Evolutionary conservation across 2,113 vertebrate genomes (phyloP), one percentile per base, ranked within the genome.

Genomic region (Myrmecophaga tridactyla): DNA sequence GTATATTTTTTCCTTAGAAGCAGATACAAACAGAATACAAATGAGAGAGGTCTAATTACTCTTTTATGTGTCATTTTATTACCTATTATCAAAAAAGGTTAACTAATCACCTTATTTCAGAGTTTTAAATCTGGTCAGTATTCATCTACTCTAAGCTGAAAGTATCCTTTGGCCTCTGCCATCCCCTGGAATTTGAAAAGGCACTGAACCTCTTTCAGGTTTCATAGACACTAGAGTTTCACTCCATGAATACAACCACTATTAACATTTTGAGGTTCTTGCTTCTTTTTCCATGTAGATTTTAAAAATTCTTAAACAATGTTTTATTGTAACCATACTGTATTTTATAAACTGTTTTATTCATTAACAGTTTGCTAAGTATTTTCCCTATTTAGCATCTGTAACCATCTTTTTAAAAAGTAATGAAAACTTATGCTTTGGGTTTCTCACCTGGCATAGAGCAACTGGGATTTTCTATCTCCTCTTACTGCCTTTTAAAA

Each of bases 1-100:
- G 98, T 98, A 98, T 96, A 98, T 98, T 96, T 97, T 98, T 98
- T 99, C 99, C 99, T 99, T 97, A 86, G 96, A 96, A 98, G 96
- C 95, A 97, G 92, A 98, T 94, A 92, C 84, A 97, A 93, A 97
- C 88, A 97, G 94, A 53, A 65, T 17, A 90, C 34, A 89, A 75
- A 83, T 96, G 96, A 98, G 95, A 86, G 76, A 48, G 62, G 84
- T 75, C 81, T 62, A 81, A 94, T 0, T 88, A 94, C 56, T 72
- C 53, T 90, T 87, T 92, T 36, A 82, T 60, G 53, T 14, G 67
- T 31, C 82, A 82, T 70, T 80, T 94, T 90, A 97, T 84, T 41
- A 82, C 31, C 51, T 84, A 81, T 72, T 77, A 96, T 36, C 94
- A 87, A 96, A 88, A 81, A 6, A 77, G 80, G 48, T 11, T 93